Evolutionary conservation across 2,888 invertebrate species (phyloP).

Genomic region (Lycaena phlaeas): DNA sequence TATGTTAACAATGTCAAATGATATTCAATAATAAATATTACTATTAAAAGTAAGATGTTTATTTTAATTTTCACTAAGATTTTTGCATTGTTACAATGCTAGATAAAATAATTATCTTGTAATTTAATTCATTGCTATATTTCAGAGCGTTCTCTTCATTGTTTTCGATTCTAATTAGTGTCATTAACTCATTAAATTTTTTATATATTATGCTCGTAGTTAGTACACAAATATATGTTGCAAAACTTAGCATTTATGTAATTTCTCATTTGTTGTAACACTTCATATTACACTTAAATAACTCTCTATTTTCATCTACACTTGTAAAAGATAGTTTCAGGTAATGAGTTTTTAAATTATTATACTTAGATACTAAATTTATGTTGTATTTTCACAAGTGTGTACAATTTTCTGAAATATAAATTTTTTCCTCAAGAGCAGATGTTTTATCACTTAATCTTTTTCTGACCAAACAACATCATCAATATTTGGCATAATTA

Average conservation of each 20-base stretch:
- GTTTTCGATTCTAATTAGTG: conserved; percentile 8
- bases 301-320: conserved; percentile 57
- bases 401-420: conserved; percentile 72
- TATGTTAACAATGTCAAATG: conserved; percentile 61
- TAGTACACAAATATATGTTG: conserved; percentile 35
- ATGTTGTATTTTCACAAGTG: conserved; percentile 67
- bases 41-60: conserved; percentile 59
- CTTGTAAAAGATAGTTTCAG: conserved; percentile 49
- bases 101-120: conserved; percentile 5
- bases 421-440: conserved; percentile 58
- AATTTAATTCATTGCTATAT: conserved; percentile 8
- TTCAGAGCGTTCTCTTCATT: conserved; percentile 3
- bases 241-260: conserved; percentile 30
- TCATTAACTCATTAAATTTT: conserved; percentile 6
- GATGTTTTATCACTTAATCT: conserved; percentile 40
- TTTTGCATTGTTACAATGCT: conserved; percentile 35
- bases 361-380: conserved; percentile 42
- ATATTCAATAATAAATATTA: conserved; percentile 66
- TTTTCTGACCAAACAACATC: conserved; percentile 38
- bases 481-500: conserved; percentile 29
- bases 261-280: conserved; percentile 35
- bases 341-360: conserved; percentile 46
- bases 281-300: conserved; percentile 29
- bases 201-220: conserved; percentile 35
- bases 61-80: conserved; percentile 49